These are phyloP conservation scores for Chrysaora quinquecirrha DNA, from an alignment of 30 jellyfish, hydroid and myxozoan species.

Conservation along the genomic window DNA sequence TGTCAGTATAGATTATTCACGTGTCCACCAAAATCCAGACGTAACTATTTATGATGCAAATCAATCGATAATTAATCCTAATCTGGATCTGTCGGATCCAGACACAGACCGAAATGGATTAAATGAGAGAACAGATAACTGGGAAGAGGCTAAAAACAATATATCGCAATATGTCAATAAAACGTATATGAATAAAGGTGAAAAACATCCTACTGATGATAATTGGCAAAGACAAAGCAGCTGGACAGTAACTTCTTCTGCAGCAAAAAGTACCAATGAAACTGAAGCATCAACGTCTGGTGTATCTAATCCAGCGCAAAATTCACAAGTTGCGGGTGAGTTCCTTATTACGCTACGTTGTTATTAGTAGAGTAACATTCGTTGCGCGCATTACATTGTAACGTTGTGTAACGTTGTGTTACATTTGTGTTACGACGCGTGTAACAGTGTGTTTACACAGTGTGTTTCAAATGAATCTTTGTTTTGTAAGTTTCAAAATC, in stretches of 20 bases:
- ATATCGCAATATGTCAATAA: slow-evolving; percentile 64
- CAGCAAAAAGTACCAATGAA: not conserved
- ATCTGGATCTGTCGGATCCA: slow-evolving; percentile 7
- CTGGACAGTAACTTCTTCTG: not conserved
- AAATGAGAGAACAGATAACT: slow-evolving; percentile 18
- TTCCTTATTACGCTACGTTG: too few relatives aligned
- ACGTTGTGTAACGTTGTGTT: too few relatives aligned
- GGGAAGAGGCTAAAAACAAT: slow-evolving; percentile 72
- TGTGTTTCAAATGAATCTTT: too few relatives aligned
- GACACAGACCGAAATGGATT: slow-evolving; percentile 33
- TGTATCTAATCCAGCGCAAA: too few relatives aligned
- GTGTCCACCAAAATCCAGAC: not conserved
- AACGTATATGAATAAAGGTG: slow-evolving; percentile 22
- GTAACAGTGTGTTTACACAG: too few relatives aligned
- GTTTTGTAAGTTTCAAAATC: too few relatives aligned
- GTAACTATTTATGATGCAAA: not conserved
- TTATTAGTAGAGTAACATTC: too few relatives aligned
- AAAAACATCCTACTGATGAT: slow-evolving; percentile 13
- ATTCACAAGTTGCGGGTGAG: too few relatives aligned
- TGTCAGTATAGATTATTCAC: too few relatives aligned
- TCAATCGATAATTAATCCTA: not conserved
- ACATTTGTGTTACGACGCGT: too few relatives aligned
- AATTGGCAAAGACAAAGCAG: slow-evolving; percentile 17
- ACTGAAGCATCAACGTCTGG: too few relatives aligned
- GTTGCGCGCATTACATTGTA: too few relatives aligned